Base-by-base conservation (phyloP, 2,888 invertebrate species). In the Hesperia comma region DNA sequence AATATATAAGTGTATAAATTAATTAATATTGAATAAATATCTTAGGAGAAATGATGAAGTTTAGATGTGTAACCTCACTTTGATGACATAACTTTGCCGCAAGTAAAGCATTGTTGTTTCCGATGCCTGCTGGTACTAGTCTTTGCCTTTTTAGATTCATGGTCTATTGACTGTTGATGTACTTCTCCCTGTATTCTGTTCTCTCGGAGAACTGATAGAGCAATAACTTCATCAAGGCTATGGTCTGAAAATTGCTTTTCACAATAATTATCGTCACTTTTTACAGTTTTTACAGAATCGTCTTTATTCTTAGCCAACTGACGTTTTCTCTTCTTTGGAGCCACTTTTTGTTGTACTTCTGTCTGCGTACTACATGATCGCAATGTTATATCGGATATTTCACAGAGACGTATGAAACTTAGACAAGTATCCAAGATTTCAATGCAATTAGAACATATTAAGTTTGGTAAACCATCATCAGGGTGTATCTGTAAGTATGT, bases 21-120 rank as follows among this genome's bases (percentile, higher is more conserved):
- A 17, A 21, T 12, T 51, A 51, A 19, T 21, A 0, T 8, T 33
- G 8, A 33, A 33, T 33, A 37, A 33, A 10, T 26, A 26, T 5
- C 5, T 26, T 26, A 26, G 26, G 26, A 26, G 26, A 26, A 26
- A 26, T 26, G 26, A 26, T 26, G 5, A 26, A 26, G 26, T 26
- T 26, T 26, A 26, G 26, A 26, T 26, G 5, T 26, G 26, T 26
- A 26, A 53, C 15, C 72, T 72, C 79, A 91, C 93, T 87, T 86
- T 15, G 93, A 92, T 26, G 92, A 92, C 87, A 93, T 88, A 32
- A 93, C 84, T 84, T 92, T 93, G n/a, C 93, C 93, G 82, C 93
- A 93, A 40, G 85, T 89, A 71, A 83, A 88, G 72, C 93, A 93
- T 78, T 93, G 93, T 61, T 68, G 69, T 53, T 69, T 72, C 37